Base-by-base conservation (phyloP, 2,797 vertebrate species). In the Pempheris klunzingeri region DNA sequence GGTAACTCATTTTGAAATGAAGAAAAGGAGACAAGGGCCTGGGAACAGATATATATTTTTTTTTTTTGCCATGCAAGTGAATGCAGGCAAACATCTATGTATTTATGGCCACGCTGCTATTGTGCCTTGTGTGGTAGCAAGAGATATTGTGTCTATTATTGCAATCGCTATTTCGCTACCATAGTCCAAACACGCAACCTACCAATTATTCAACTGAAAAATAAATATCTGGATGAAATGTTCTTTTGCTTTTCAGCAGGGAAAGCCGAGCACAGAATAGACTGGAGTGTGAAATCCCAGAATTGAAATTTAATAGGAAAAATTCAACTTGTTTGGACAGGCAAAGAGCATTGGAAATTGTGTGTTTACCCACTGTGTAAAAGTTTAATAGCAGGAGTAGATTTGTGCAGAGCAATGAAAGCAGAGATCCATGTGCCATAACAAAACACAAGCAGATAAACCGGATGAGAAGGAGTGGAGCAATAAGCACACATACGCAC, bases 281-380 rank as follows among this genome's bases (percentile, higher is more conserved):
- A 69, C 39, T 50, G n/a, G 65, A 69, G 84, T 82, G 80, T 85
- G 78, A 86, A 87, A 87, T 84, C 74, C 81, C 41, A 22, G 54
- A 77, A 85, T 73, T 73, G 49, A 76, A 76, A 80, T 74, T 80
- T 71, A 82, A 86, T 82, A 49, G 67, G 68, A 72, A 82, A 74
- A 76, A 64, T 62, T 72, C 28, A 15, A 70, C 71, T 76, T 75
- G 74, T 81, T 76, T 74, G 71, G 74, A 74, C 65, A 62, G 66
- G 10, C 36, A 58, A 38, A 63, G 69, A 70, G 71, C 32, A 54
- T 34, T 41, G 59, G 68, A 82, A 74, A 77, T 54, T 12, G 67
- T 65, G 64, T 68, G 76, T 87, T 82, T 77, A 83, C 47, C 69
- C 71, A 77, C 68, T 43, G 58, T 71, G 74, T 54, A 20, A 73